Evolutionary conservation across 2,797 vertebrate species (phyloP).

Genomic region (Caiman crocodilus): DNA sequence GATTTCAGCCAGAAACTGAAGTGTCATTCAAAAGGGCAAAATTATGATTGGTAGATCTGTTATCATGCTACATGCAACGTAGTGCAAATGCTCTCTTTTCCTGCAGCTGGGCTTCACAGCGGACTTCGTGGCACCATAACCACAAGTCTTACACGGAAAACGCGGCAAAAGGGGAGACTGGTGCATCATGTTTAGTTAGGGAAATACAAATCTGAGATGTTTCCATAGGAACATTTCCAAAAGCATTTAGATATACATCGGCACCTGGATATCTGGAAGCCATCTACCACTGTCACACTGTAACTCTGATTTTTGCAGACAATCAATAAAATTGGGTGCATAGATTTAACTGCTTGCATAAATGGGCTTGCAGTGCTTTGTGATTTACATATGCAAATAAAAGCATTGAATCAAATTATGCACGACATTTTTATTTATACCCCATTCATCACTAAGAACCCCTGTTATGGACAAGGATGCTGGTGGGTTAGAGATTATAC

Average conservation of each 20-base stretch:
- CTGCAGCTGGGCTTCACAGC: too few species aligned
- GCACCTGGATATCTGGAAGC: background rate
- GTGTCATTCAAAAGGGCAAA: too few species aligned
- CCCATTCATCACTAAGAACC: background rate
- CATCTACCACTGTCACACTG: background rate
- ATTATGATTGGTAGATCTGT: too few species aligned
- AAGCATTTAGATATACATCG: background rate
- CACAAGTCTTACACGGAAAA: too few species aligned
- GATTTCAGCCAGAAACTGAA: too few species aligned
- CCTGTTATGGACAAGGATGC: background rate
- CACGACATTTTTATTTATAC: conserved; percentile 37
- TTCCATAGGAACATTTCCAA: background rate
- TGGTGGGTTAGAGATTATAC: background rate
- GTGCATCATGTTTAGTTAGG: too few species aligned
- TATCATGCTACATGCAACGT: too few species aligned
- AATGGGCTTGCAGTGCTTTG: background rate
- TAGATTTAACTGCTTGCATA: background rate
- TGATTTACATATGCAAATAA: conserved; percentile 12
- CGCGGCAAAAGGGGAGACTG: too few species aligned
- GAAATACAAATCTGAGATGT: too few species aligned
- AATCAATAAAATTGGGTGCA: background rate
- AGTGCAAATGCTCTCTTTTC: too few species aligned
- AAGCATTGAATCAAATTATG: background rate
- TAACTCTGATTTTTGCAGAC: background rate
- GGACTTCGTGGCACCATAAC: too few species aligned